A percentile compares a stretch with the other conserved stretches of the same genome.
Evolutionary conservation across 2,888 invertebrate species (phyloP).

Genomic region (Petrolisthes manimaculis): DNA sequence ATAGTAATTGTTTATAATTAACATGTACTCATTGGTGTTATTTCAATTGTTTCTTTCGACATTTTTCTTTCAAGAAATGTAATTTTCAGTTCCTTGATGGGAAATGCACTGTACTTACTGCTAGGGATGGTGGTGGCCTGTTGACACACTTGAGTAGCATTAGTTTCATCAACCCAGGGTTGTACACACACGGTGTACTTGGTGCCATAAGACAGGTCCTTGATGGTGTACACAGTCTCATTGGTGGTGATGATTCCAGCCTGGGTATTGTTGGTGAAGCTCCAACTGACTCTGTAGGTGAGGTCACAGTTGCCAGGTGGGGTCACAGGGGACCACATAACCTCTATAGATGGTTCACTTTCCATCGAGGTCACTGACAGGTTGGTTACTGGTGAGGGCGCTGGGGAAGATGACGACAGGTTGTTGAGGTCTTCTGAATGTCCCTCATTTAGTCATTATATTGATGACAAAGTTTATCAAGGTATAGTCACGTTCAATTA

Average conservation of each 20-base stretch:
- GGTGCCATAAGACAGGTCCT: background rate
- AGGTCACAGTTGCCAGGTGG: constrained; percentile 1
- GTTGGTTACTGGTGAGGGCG: background rate
- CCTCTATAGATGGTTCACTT: background rate
- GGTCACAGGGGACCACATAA: background rate
- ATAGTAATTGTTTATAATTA: too few species aligned
- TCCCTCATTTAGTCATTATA: too few species aligned
- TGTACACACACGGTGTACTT: background rate
- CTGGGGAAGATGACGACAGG: too few species aligned
- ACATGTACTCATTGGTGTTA: too few species aligned
- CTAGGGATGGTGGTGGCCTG: background rate
- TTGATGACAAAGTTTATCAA: too few species aligned
- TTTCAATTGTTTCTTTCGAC: too few species aligned
- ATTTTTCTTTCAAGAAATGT: too few species aligned
- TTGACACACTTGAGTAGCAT: background rate
- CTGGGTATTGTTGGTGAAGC: too few species aligned
- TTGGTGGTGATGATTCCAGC: background rate
- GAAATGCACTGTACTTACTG: too few species aligned
- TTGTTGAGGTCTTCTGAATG: too few species aligned
- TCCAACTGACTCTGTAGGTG: background rate
- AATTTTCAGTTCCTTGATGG: too few species aligned
- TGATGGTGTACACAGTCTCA: background rate
- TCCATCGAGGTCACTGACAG: background rate
- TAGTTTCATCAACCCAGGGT: background rate
- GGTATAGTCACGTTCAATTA: too few species aligned